Percentiles rank a stretch among this genome's conserved stretches.
These are phyloP conservation scores for Drosophila parthenogenetica DNA, from an alignment of 2,888 invertebrate species.

Conservation along the genomic window DNA sequence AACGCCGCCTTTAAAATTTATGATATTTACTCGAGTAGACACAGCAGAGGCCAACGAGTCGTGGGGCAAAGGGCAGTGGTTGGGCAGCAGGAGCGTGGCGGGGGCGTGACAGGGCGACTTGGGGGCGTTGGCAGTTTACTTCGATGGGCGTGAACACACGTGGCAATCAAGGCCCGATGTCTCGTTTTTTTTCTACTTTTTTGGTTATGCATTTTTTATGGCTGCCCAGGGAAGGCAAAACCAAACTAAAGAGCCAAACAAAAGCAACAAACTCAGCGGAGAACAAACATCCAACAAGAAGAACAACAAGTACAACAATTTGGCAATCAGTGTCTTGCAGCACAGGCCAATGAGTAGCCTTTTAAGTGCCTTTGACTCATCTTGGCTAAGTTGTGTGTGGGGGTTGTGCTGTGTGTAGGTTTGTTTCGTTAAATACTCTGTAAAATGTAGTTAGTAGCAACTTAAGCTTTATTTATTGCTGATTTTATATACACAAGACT, in stretches of 20 bases:
- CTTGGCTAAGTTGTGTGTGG: neutral
- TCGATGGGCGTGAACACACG: conserved; percentile 41
- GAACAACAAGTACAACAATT: conserved; percentile 29
- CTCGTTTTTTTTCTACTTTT: conserved; percentile 8
- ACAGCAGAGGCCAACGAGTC: conserved; percentile 46
- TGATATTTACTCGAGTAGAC: conserved; percentile 76
- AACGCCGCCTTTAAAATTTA: conserved; percentile 80
- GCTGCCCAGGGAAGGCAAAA: conserved; percentile 44
- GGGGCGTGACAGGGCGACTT: neutral
- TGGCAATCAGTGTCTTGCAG: conserved; percentile 50
- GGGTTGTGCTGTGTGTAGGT: neutral
- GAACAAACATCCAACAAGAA: conserved; percentile 30
- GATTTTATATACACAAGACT: too few species aligned
- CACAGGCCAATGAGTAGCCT: conserved; percentile 46
- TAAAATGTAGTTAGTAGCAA: neutral
- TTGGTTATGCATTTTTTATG: conserved; percentile 62
- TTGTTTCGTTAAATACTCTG: neutral
- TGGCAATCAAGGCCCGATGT: conserved; percentile 27
- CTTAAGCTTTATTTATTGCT: neutral
- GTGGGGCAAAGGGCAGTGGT: neutral
- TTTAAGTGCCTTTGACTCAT: conserved; percentile 33
- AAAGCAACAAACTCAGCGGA: conserved; percentile 15
- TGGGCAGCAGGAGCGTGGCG: neutral
- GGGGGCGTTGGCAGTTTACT: neutral
- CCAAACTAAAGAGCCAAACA: conserved; percentile 54